Percentiles rank a stretch among this genome's conserved stretches.
Conservation (phyloP, 1,140 invertebrate species). For the Drosophila bocki region DNA sequence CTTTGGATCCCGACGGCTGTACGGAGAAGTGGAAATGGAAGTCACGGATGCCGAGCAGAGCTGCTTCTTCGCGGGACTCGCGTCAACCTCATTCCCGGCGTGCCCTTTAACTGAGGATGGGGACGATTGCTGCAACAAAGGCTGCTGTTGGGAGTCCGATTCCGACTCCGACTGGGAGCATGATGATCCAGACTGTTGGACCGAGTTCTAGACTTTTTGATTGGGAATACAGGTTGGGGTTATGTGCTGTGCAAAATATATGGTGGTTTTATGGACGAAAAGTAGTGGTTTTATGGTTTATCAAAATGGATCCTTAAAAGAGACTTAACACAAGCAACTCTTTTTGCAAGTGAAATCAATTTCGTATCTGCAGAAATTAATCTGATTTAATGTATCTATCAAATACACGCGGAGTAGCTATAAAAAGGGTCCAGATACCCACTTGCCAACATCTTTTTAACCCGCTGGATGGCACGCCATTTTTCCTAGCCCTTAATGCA, state of each 20-base stretch:
- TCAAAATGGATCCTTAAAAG: not conserved
- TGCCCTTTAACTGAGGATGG: not conserved
- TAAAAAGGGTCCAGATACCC: not conserved
- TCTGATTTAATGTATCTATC: not conserved
- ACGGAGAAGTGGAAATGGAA: conserved; percentile 46
- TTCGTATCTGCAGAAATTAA: conserved; percentile 1
- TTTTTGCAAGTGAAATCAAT: not conserved
- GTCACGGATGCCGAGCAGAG: conserved; percentile 14
- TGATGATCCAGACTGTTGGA: not conserved
- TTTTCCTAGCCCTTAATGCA: conserved; percentile 35
- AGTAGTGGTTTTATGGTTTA: not conserved
- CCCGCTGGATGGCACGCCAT: conserved; percentile 13
- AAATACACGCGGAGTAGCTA: not conserved
- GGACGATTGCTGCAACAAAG: conserved; percentile 5
- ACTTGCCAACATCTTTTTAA: not conserved
- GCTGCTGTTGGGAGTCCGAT: conserved; percentile 1
- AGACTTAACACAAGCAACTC: not conserved
- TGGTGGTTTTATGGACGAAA: not conserved
- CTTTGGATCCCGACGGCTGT: conserved; percentile 47
- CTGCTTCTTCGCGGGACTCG: not conserved
- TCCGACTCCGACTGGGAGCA: conserved; percentile 8
- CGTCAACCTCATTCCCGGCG: not conserved
- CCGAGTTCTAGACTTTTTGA: not conserved
- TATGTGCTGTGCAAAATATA: not conserved
- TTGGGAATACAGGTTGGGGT: not conserved